Evolutionary conservation across 2,797 vertebrate species (phyloP), one percentile per base, ranked within the genome.

Genomic region (Avahi laniger): DNA sequence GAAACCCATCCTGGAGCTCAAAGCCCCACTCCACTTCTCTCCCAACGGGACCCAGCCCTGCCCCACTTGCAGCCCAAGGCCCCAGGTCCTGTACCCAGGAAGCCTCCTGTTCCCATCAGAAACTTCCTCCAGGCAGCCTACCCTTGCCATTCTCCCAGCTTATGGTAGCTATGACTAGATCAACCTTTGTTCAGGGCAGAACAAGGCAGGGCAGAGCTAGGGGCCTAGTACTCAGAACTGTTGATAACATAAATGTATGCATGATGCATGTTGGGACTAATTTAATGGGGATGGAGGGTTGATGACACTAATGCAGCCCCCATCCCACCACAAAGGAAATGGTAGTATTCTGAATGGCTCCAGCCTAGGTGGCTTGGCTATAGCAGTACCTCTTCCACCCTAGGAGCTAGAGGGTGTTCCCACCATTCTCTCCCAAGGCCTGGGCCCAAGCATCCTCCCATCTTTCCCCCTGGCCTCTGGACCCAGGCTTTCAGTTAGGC

Each of bases 271-370:
- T 2, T 82, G 69, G 90, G 28, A 86, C 80, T 83, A 70, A 84
- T 35, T 57, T 96, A 88, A 87, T 46, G 8, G 38, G 28, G 46
- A 10, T 15, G 0, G 6, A 15, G 50, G 28, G 24, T 4, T 35
- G 61, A 69, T 89, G 78, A 65, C 41, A 63, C 48, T 79, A 78
- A 67, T 30, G 35, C 14, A 70, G 69, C 35, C 57, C 82, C 89
- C 95, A 50, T 20, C 96, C 79, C 28, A 41, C 96, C 96, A 95
- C 95, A 95, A 97, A 84, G 17, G 79, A 96, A 97, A 97, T 79
- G 89, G 92, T 92, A 97, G 91, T 94, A 96, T 98, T 97, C 97
- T 94, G 95, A 97, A 93, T 33, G 96, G 97, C 81, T 95, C 95
- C 63, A 97, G 96, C 94, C 94, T 94, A 96, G 97, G 93, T 95